Percentiles rank a stretch among this genome's conserved stretches.
These are phyloP conservation scores for Notamacropus eugenii DNA, from an alignment of 2,797 vertebrate genomes.

Conservation along the genomic window DNA sequence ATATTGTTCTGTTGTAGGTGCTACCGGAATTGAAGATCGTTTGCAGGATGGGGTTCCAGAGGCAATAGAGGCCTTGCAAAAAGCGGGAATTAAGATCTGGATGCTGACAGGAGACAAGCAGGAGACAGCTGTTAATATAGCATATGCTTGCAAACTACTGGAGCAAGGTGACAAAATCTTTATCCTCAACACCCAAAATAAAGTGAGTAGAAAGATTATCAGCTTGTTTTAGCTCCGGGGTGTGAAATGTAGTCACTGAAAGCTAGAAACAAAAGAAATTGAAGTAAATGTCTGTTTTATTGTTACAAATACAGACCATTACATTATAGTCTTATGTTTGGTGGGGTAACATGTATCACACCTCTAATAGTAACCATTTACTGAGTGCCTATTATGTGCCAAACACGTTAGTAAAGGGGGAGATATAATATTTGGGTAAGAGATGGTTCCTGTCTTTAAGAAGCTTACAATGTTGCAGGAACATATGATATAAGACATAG, in stretches of 20 bases:
- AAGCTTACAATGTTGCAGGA: not conserved
- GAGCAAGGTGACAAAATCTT: slow-evolving; percentile 89
- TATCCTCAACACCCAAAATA: slow-evolving; percentile 87
- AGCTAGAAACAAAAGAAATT: not conserved
- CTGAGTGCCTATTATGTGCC: not conserved
- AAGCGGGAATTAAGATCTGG: slow-evolving; percentile 95
- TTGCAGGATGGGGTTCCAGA: slow-evolving; percentile 96
- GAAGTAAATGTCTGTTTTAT: slow-evolving; percentile 1
- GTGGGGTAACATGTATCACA: not conserved
- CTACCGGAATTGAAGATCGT: slow-evolving; percentile 95
- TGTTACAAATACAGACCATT: not conserved
- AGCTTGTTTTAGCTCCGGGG: not conserved
- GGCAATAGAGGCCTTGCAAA: slow-evolving; percentile 92
- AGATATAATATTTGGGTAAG: not conserved
- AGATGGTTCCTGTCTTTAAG: not conserved
- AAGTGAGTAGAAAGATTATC: slow-evolving; percentile 83
- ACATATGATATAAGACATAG: not conserved
- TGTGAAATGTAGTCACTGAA: not conserved
- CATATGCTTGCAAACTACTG: slow-evolving; percentile 92
- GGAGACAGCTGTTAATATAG: slow-evolving; percentile 96
- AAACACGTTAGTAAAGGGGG: not conserved
- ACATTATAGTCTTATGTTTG: not conserved
- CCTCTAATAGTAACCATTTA: not conserved
- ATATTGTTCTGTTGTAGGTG: slow-evolving; percentile 84
- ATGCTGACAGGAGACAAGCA: slow-evolving; percentile 97